Evolutionary conservation across 2,888 invertebrate genomes (phyloP), one percentile per base, ranked within the genome.

Genomic region (Tetrapedia diversipes): DNA sequence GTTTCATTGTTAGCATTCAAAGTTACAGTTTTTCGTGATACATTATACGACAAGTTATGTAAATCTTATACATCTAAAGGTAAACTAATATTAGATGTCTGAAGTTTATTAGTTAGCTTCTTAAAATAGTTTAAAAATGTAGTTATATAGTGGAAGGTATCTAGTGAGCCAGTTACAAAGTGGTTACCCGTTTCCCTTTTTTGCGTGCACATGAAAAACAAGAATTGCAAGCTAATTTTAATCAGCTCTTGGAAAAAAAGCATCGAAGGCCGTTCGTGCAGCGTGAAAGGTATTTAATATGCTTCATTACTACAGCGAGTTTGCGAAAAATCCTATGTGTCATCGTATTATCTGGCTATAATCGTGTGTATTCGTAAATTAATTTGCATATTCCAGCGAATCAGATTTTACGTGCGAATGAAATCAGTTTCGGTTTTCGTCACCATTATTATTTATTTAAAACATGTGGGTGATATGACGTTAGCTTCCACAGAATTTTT

Each of bases 261-360:
- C 19, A 34, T 22, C 32, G 65, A 75, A 75, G 73, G 65, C 1
- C 73, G 27, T 10, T 37, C 22, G 14, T n/a, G 34, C 34, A 47
- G n/a, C 14, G 68, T 47, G 49, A 49, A 69, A 69, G 76, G 60
- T 66, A 64, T 53, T 54, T 37, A 60, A 60, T 39, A 29, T 3
- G 47, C 29, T 24, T 64, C 47, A 27, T 67, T 37, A 24, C 19
- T 37, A 24, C 27, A 41, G 60, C 61, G 45, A 54, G 37, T 57
- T 80, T 57, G 56, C 56, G 82, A 83, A 65, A 83, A 76, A 78
- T 54, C 80, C 82, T 32, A 45, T 73, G 78, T 54, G 80, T 83
- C 83, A 76, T 61, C 68, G 51, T 22, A 16, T 24, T 16, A 39
- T 22, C 37, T 41, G 43, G 19, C 16, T 24, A 39, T 37, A 41